Percentiles rank a stretch among this genome's conserved stretches.
Evolutionary conservation across 2,888 invertebrate genomes (phyloP).

Genomic region (Schrankia costaestrigalis): DNA sequence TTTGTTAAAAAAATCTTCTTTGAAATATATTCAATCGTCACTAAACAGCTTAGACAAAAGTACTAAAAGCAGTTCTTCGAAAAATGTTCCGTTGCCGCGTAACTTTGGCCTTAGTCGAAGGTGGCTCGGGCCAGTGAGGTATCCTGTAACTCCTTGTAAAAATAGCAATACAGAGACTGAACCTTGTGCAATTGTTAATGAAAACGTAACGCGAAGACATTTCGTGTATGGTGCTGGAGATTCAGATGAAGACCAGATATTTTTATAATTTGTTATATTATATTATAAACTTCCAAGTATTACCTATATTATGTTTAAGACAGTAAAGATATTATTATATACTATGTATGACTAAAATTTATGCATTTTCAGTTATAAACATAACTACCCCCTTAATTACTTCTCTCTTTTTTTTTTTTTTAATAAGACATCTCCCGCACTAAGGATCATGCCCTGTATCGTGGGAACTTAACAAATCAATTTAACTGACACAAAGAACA

Average conservation of each 20-base stretch:
- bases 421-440: too few relatives aligned
- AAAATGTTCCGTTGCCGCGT: slow-evolving; percentile 78
- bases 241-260: slow-evolving; percentile 84
- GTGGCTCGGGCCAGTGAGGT: slow-evolving; percentile 83
- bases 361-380: too few relatives aligned
- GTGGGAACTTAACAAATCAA: too few relatives aligned
- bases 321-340: too few relatives aligned
- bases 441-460: too few relatives aligned
- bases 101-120: slow-evolving; percentile 81
- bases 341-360: too few relatives aligned
- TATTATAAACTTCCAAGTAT: slow-evolving; percentile 13
- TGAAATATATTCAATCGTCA: slow-evolving; percentile 68
- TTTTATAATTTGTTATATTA: slow-evolving; percentile 66
- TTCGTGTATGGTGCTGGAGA: slow-evolving; percentile 74
- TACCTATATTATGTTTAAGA: slow-evolving; percentile 29
- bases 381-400: too few relatives aligned
- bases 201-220: slow-evolving; percentile 65
- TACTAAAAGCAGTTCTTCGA: slow-evolving; percentile 53
- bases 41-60: slow-evolving; percentile 63
- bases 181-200: slow-evolving; percentile 54
- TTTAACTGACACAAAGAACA: too few relatives aligned
- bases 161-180: slow-evolving; percentile 49
- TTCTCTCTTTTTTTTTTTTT: too few relatives aligned
- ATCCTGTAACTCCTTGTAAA: slow-evolving; percentile 84
- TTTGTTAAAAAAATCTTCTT: slow-evolving; percentile 56